These are phyloP conservation scores for Choristoneura fumiferana DNA, from an alignment of 1,140 invertebrate species.

Conservation along the genomic window DNA sequence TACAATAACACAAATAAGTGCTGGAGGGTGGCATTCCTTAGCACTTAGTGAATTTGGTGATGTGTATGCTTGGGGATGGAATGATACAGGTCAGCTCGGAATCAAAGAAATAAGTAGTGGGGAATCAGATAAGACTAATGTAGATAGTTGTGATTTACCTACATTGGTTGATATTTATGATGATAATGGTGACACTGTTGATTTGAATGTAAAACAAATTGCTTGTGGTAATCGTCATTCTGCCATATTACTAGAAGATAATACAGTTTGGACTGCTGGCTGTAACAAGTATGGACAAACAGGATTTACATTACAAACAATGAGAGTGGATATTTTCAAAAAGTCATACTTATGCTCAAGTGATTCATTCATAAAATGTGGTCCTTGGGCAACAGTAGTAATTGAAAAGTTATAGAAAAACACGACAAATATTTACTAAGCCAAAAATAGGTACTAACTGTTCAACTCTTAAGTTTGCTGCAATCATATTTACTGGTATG, in stretches of 20 bases:
- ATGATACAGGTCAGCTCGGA: conserved; percentile 91
- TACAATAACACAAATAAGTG: conserved; percentile 82
- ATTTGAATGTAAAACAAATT: conserved; percentile 78
- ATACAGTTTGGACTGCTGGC: conserved; percentile 83
- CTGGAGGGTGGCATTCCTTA: conserved; percentile 92
- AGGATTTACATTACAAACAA: conserved; percentile 61
- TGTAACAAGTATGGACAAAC: conserved; percentile 88
- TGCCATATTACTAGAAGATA: conserved; percentile 80
- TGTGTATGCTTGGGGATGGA: conserved; percentile 95
- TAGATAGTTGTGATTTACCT: conserved; percentile 71
- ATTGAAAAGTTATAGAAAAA: too few relatives aligned
- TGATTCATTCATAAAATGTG: conserved; percentile 42
- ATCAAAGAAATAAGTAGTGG: conserved; percentile 54
- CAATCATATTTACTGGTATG: too few relatives aligned
- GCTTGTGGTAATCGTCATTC: conserved; percentile 85
- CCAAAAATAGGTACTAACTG: too few relatives aligned
- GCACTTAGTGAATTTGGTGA: conserved; percentile 88
- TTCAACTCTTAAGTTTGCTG: too few relatives aligned
- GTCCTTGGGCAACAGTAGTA: conserved; percentile 58
- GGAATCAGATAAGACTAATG: conserved; percentile 18
- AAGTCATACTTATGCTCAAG: conserved; percentile 34
- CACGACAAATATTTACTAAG: too few relatives aligned
- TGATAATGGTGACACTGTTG: conserved; percentile 58
- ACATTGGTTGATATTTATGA: conserved; percentile 78
- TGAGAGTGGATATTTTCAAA: conserved; percentile 45